Conservation (phyloP, 2,113 vertebrate genomes). For the Albula goreensis region DNA sequence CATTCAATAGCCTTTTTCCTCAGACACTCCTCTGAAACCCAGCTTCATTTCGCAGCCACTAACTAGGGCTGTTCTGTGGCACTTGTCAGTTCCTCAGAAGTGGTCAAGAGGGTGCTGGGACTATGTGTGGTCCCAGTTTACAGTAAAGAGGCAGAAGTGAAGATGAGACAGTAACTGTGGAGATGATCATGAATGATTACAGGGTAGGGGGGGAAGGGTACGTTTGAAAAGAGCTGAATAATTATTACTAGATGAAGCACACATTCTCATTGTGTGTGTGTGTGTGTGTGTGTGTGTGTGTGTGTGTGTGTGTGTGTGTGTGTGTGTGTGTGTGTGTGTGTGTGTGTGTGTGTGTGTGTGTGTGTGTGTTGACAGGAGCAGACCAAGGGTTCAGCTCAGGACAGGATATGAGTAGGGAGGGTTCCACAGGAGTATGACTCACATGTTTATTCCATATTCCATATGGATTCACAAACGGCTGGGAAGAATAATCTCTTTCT, state of each 20-base stretch:
- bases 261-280: background rate
- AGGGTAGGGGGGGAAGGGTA: background rate
- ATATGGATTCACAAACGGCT: slow-evolving; percentile 25
- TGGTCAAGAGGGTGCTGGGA: background rate
- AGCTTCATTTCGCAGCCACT: background rate
- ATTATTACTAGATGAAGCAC: background rate
- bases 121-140: background rate
- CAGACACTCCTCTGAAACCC: background rate
- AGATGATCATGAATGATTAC: background rate
- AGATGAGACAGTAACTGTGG: background rate
- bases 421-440: slow-evolving; percentile 43
- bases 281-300: background rate
- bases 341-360: background rate
- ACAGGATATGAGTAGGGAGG: slow-evolving; percentile 36
- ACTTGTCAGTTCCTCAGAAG: background rate
- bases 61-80: background rate
- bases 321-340: background rate
- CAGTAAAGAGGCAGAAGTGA: background rate
- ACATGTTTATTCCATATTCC: slow-evolving; percentile 41
- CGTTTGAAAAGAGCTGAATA: background rate
- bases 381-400: slow-evolving; percentile 51
- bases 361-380: slow-evolving; percentile 26
- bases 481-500: slow-evolving; percentile 2
- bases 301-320: background rate
- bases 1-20: background rate